These are phyloP conservation scores for Pollenia angustigena DNA, from an alignment of 2,888 invertebrate genomes.

Conservation along the genomic window DNA sequence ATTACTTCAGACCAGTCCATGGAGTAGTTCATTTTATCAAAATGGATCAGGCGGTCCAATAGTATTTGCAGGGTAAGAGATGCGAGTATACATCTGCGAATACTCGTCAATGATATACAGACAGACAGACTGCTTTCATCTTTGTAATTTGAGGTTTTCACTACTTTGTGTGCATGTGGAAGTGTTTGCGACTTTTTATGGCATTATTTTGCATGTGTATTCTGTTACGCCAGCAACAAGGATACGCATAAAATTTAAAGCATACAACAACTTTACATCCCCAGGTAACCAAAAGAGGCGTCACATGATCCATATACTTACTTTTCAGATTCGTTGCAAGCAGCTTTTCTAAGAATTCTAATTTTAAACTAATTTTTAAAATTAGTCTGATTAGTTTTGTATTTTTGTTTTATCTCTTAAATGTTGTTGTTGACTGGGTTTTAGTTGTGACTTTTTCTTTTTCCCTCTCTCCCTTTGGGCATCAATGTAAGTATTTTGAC, in stretches of 20 bases:
- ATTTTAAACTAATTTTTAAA: background rate
- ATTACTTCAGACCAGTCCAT: too few relatives aligned
- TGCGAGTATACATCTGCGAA: background rate
- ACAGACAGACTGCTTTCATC: background rate
- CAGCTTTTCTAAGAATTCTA: background rate
- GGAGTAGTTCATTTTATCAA: too few relatives aligned
- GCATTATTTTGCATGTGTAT: constrained; percentile 19
- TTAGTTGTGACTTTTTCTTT: background rate
- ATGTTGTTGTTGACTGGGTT: constrained; percentile 32
- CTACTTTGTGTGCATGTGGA: background rate
- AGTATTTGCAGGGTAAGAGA: too few relatives aligned
- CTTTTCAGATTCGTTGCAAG: background rate
- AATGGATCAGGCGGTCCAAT: too few relatives aligned
- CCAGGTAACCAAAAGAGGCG: background rate
- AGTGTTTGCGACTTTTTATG: background rate
- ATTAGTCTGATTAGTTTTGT: background rate
- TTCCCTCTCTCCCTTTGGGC: background rate
- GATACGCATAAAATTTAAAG: constrained; percentile 36
- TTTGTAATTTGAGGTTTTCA: constrained; percentile 11
- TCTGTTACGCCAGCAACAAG: constrained; percentile 34
- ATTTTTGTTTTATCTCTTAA: background rate
- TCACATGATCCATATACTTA: background rate
- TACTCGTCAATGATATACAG: constrained; percentile 16
- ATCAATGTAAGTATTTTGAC: background rate
- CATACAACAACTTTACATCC: background rate